Evolutionary conservation across 1,140 invertebrate genomes (phyloP).

Genomic region (Bombus waltoni): DNA sequence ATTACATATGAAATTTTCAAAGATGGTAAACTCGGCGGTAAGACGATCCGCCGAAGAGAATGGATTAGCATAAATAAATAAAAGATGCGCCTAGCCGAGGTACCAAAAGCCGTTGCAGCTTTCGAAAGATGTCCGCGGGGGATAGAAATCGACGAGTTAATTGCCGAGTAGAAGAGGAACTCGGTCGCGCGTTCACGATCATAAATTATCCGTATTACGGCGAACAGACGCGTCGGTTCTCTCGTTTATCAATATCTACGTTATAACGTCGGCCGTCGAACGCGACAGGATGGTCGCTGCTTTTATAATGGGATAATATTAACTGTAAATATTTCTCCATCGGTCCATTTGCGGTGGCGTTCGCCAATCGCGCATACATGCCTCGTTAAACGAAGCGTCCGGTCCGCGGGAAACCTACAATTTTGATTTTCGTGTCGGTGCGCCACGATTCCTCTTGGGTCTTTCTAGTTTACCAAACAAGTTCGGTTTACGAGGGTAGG

Average conservation of each 20-base stretch:
- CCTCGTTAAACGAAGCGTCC: slow-evolving; percentile 8
- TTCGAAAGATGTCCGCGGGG: background rate
- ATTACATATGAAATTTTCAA: slow-evolving; percentile 77
- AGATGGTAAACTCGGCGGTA: slow-evolving; percentile 70
- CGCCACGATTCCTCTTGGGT: background rate
- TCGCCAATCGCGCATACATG: background rate
- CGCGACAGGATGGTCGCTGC: slow-evolving; percentile 13
- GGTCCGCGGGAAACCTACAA: background rate
- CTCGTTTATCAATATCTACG: slow-evolving; percentile 42
- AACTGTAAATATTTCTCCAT: slow-evolving; percentile 41
- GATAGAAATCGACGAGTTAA: slow-evolving; percentile 35
- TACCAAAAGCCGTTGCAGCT: background rate
- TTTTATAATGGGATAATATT: slow-evolving; percentile 57
- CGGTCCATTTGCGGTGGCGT: slow-evolving; percentile 15
- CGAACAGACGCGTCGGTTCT: background rate
- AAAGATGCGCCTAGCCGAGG: slow-evolving; percentile 67
- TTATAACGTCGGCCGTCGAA: slow-evolving; percentile 22
- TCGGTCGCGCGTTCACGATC: slow-evolving; percentile 25
- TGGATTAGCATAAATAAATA: slow-evolving; percentile 80
- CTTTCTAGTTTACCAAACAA: background rate
- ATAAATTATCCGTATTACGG: slow-evolving; percentile 65
- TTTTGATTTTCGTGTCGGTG: slow-evolving; percentile 23
- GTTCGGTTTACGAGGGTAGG: background rate
- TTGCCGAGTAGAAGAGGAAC: slow-evolving; percentile 27
- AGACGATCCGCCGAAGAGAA: slow-evolving; percentile 57